These are phyloP conservation scores for Scarus forsteni DNA, from an alignment of 2,797 vertebrate species.

Conservation along the genomic window DNA sequence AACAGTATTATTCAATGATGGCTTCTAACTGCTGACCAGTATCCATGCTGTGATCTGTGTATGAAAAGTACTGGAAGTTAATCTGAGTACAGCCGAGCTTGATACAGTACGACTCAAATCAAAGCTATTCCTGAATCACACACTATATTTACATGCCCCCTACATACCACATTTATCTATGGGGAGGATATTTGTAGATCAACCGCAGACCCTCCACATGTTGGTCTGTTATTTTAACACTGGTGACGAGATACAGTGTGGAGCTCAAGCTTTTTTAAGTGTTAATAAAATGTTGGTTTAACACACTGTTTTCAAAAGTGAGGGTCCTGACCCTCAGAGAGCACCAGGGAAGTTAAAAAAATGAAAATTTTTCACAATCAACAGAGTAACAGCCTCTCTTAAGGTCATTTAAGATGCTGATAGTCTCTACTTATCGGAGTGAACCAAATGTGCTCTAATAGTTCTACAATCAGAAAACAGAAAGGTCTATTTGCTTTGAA, in stretches of 20 bases:
- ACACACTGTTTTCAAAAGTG: too few relatives aligned
- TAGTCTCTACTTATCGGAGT: too few relatives aligned
- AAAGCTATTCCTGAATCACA: constrained; percentile 5
- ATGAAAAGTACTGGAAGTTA: constrained; percentile 48
- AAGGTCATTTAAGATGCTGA: too few relatives aligned
- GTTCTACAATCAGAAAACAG: too few relatives aligned
- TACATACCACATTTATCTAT: constrained; percentile 6
- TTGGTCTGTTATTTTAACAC: not conserved
- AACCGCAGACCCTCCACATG: not conserved
- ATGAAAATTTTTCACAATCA: too few relatives aligned
- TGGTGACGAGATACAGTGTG: not conserved
- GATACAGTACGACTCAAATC: constrained; percentile 1
- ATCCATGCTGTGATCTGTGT: constrained; percentile 20
- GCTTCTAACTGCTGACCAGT: constrained; percentile 10
- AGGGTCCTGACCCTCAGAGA: too few relatives aligned
- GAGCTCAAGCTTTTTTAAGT: not conserved
- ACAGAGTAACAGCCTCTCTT: too few relatives aligned
- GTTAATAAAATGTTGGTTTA: not conserved
- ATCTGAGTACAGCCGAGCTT: not conserved
- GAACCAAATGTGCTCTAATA: too few relatives aligned
- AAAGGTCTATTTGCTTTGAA: too few relatives aligned
- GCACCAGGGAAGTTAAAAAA: too few relatives aligned
- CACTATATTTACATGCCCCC: constrained; percentile 2
- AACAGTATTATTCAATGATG: constrained; percentile 50
- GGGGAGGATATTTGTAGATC: not conserved